These are phyloP conservation scores for Salminus brasiliensis DNA, from an alignment of 2,113 vertebrate species.

Conservation along the genomic window DNA sequence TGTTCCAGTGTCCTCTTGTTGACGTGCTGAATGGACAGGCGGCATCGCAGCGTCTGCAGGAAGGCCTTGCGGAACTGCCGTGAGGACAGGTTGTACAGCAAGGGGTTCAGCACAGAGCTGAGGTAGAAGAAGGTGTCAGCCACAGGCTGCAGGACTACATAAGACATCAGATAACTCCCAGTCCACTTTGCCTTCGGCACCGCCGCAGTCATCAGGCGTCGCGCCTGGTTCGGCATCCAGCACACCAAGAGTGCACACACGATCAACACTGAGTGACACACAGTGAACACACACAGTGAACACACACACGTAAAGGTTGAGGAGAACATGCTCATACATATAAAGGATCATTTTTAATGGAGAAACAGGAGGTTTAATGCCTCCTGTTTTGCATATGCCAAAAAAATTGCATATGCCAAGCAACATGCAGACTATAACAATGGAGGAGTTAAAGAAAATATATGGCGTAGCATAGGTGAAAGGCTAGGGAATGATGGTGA, in stretches of 20 bases:
- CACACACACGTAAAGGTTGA: not conserved
- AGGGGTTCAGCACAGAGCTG: conserved; percentile 92
- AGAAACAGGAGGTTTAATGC: too few species aligned
- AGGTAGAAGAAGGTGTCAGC: conserved; percentile 92
- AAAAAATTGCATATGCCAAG: too few species aligned
- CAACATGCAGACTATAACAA: too few species aligned
- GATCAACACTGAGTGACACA: conserved; percentile 80
- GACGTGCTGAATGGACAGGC: conserved; percentile 78
- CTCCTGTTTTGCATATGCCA: too few species aligned
- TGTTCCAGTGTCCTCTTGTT: conserved; percentile 71
- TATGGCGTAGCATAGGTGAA: too few species aligned
- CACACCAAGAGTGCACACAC: conserved; percentile 83
- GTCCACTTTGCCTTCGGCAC: conserved; percentile 87
- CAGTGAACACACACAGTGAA: not conserved
- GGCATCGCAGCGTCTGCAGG: conserved; percentile 85
- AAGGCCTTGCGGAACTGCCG: conserved; percentile 89
- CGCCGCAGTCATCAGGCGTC: conserved; percentile 86
- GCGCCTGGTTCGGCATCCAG: conserved; percentile 93
- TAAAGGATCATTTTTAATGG: too few species aligned
- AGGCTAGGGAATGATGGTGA: too few species aligned
- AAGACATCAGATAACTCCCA: conserved; percentile 75
- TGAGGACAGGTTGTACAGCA: conserved; percentile 94
- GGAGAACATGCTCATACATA: too few species aligned
- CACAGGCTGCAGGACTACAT: conserved; percentile 83
- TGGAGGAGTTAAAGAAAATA: too few species aligned